Percentiles rank a stretch among this genome's conserved stretches.
These are phyloP conservation scores for Gryllus longicercus DNA, from an alignment of 2,888 invertebrate species.

Conservation along the genomic window DNA sequence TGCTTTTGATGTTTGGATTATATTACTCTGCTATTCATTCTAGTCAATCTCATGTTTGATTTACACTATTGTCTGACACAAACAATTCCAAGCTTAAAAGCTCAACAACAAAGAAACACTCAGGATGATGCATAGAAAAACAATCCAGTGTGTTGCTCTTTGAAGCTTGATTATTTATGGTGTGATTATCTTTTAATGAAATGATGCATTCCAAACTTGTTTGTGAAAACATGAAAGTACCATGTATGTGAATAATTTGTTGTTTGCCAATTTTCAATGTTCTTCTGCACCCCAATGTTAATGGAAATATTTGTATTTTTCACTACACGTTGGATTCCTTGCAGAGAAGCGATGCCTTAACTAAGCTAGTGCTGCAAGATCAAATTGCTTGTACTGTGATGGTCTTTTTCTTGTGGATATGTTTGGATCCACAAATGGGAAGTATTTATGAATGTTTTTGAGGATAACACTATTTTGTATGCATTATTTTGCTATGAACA, in stretches of 20 bases:
- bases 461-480: constrained; percentile 29
- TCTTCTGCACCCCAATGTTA: neutral
- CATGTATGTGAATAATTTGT: neutral
- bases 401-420: neutral
- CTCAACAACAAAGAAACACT: no score
- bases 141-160: no score
- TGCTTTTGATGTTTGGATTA: neutral
- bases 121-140: no score
- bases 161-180: no score
- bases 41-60: neutral
- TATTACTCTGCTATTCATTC: neutral
- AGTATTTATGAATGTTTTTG: constrained; percentile 25
- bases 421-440: neutral
- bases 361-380: neutral
- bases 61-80: neutral
- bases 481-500: constrained; percentile 27
- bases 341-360: neutral
- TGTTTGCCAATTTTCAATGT: neutral
- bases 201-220: neutral
- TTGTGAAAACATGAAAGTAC: neutral
- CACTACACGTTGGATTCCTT: neutral
- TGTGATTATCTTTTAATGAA: neutral
- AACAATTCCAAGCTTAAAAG: no score
- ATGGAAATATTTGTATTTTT: neutral
- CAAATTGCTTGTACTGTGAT: neutral